Evolutionary conservation across 2,888 invertebrate genomes (phyloP).

Genomic region (Cataglyphis rosenhaueri): DNA sequence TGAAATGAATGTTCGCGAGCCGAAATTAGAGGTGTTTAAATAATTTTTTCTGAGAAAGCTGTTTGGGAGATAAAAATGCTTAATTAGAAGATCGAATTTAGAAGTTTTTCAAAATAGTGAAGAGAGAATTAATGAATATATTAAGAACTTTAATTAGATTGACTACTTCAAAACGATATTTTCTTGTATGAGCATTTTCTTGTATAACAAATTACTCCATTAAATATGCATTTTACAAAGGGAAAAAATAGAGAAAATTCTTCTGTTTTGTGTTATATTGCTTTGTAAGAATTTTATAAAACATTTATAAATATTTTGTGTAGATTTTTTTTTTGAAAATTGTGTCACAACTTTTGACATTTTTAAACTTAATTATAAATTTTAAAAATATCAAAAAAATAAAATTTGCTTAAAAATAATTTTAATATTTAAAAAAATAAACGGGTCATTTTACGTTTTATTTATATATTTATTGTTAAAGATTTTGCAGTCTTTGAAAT

Average conservation of each 20-base stretch:
- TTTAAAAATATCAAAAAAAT: background rate
- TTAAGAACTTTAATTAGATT: constrained; percentile 40
- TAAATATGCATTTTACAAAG: constrained; percentile 2
- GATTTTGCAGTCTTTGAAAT: background rate
- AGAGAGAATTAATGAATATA: constrained; percentile 27
- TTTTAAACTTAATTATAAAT: background rate
- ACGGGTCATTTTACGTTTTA: background rate
- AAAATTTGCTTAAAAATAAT: background rate
- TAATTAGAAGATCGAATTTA: background rate
- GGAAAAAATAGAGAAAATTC: background rate
- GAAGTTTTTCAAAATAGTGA: constrained; percentile 13
- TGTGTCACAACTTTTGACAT: background rate
- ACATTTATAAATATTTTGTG: background rate
- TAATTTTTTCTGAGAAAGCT: background rate
- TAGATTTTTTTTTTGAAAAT: background rate
- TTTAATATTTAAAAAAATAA: background rate
- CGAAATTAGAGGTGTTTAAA: background rate
- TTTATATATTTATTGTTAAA: background rate
- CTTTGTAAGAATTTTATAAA: background rate
- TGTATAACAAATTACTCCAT: background rate
- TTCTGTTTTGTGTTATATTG: background rate
- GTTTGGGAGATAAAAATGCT: constrained; percentile 13
- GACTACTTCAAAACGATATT: background rate
- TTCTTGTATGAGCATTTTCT: background rate
- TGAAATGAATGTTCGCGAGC: background rate